Evolutionary conservation across 2,888 invertebrate genomes (phyloP).

Genomic region (Stenchaetothrips biformis): DNA sequence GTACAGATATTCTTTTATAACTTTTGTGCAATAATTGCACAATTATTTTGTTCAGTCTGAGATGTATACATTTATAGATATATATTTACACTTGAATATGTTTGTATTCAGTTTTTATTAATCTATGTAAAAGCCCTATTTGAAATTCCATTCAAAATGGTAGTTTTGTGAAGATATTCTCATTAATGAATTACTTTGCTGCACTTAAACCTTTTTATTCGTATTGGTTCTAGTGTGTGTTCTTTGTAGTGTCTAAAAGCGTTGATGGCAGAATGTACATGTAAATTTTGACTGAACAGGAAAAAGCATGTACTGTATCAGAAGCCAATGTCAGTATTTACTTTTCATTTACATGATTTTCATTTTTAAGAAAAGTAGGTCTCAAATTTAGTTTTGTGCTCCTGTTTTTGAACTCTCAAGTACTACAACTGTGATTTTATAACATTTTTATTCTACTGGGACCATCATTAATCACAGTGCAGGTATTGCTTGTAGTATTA

Average conservation of each 20-base stretch:
- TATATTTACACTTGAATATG: conserved; percentile 10
- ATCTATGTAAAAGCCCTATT: neutral
- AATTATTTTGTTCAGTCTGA: conserved; percentile 22
- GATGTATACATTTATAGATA: neutral
- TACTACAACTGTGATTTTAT: neutral
- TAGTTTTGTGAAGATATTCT: neutral
- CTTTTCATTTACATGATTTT: neutral
- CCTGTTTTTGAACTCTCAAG: neutral
- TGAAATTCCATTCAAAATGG: conserved; percentile 25
- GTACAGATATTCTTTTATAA: conserved; percentile 24
- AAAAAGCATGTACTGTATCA: conserved; percentile 6
- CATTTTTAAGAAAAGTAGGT: neutral
- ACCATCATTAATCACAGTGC: neutral
- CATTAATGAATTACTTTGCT: conserved; percentile 16
- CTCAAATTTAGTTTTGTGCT: neutral
- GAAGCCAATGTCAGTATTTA: conserved; percentile 1
- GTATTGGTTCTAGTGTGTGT: neutral
- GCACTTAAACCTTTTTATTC: neutral
- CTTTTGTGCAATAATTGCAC: neutral
- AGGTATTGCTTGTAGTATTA: neutral
- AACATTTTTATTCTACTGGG: neutral
- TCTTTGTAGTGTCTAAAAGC: neutral
- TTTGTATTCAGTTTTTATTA: neutral
- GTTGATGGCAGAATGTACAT: neutral
- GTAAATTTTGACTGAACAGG: neutral